A percentile compares a stretch with the other conserved stretches of the same genome.
Conservation (phyloP, 2,888 invertebrate species). For the Chymomyza fuscimana region DNA sequence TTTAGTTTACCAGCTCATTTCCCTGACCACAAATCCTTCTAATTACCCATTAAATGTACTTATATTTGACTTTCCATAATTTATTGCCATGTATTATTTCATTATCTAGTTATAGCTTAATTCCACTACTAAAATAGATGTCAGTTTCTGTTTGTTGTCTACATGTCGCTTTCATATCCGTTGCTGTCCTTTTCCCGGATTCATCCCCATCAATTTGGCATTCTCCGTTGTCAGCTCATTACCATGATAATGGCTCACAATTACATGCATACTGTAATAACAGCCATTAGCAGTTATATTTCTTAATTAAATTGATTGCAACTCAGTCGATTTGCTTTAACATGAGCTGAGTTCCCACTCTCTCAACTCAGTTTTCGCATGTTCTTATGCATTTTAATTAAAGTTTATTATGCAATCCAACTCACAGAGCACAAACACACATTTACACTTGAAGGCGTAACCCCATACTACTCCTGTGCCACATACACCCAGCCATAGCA, state of each 20-base stretch:
- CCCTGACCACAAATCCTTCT: not conserved
- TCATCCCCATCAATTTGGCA: not conserved
- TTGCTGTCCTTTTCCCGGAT: not conserved
- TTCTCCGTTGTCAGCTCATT: conserved; percentile 1
- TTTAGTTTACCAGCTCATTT: not conserved
- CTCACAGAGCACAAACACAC: conserved; percentile 3
- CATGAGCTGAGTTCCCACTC: conserved; percentile 1
- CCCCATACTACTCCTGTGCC: conserved; percentile 11
- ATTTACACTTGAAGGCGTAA: not conserved
- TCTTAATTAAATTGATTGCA: conserved; percentile 65
- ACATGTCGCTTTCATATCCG: not conserved
- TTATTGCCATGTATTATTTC: not conserved
- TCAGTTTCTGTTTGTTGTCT: not conserved
- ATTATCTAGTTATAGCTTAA: not conserved
- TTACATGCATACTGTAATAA: conserved; percentile 2
- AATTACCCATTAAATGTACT: not conserved
- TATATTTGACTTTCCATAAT: not conserved
- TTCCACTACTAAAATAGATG: not conserved
- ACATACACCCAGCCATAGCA: conserved; percentile 13
- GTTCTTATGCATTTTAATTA: conserved; percentile 58
- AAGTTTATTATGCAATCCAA: conserved; percentile 55
- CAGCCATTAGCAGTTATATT: conserved; percentile 40
- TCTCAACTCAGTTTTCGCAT: conserved; percentile 12
- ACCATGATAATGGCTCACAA: conserved; percentile 1
- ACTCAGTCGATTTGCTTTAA: conserved; percentile 39